phyloP scores from a whole-genome alignment of 2,797 vertebrate genomes.

The Coluber constrictor region DNA sequence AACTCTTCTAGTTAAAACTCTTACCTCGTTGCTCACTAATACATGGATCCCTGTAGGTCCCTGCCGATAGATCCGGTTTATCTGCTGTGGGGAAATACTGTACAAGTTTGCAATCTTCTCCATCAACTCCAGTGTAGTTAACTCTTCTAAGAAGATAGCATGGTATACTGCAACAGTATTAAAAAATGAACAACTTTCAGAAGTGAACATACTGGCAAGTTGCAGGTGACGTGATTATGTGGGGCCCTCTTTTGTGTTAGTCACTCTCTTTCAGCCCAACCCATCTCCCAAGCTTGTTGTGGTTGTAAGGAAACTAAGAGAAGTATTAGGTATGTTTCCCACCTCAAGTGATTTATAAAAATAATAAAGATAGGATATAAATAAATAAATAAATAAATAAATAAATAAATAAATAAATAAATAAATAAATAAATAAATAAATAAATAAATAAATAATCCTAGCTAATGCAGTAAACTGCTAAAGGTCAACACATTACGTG shows the following conservation, averaged over 20 bases:
- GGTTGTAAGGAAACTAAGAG: background rate
- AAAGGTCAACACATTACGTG: background rate
- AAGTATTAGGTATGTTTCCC: background rate
- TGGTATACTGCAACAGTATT: slow-evolving; percentile 70
- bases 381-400: background rate
- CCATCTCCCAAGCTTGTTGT: background rate
- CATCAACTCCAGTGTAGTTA: slow-evolving; percentile 74
- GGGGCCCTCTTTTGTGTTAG: background rate
- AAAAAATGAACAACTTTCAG: background rate
- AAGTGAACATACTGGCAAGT: background rate
- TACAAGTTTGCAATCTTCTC: slow-evolving; percentile 80
- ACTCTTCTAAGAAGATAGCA: slow-evolving; percentile 76
- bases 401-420: background rate
- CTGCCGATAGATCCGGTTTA: slow-evolving; percentile 75
- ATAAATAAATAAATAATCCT: background rate
- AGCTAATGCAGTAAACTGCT: background rate
- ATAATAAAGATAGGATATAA: background rate
- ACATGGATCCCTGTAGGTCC: slow-evolving; percentile 79
- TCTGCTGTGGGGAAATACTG: slow-evolving; percentile 79
- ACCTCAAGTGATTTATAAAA: background rate
- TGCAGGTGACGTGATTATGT: background rate
- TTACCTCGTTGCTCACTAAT: slow-evolving; percentile 74
- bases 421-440: background rate
- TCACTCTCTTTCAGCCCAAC: background rate
- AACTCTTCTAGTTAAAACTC: slow-evolving; percentile 13